A percentile compares a stretch with the other conserved stretches of the same genome.
Evolutionary conservation across 2,113 vertebrate species (phyloP).

Genomic region (Noturus placidus): DNA sequence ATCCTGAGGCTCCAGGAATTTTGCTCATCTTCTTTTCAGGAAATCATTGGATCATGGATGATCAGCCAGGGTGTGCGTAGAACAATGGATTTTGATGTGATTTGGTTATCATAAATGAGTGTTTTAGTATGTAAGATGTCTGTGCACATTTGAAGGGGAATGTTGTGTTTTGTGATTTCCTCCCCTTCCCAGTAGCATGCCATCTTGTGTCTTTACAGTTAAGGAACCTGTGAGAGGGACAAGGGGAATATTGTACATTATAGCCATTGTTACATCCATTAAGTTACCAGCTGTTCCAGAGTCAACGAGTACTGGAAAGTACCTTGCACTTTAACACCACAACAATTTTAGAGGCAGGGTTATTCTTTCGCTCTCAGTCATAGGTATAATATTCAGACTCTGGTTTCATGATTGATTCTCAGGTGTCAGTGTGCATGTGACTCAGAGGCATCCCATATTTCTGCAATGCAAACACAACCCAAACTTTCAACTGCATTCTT

Average conservation of each 20-base stretch:
- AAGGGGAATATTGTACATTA: neutral
- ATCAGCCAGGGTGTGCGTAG: neutral
- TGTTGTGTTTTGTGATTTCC: neutral
- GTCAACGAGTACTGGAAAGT: neutral
- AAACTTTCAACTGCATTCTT: neutral
- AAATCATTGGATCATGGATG: neutral
- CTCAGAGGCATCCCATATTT: neutral
- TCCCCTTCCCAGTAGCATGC: neutral
- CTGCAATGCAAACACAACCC: neutral
- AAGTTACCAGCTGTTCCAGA: neutral
- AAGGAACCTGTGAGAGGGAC: neutral
- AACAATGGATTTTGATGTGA: neutral
- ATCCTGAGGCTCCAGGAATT: neutral
- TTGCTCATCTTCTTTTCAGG: neutral
- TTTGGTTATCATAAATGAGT: neutral
- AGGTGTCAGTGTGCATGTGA: neutral
- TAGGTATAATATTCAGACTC: neutral
- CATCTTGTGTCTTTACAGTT: neutral
- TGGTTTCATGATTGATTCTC: conserved; percentile 1
- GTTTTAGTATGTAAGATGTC: neutral
- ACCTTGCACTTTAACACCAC: neutral
- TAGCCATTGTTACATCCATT: neutral
- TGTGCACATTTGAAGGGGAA: neutral
- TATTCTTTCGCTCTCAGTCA: neutral
- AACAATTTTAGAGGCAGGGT: neutral